These are phyloP conservation scores for Slavum lentiscoides DNA, from an alignment of 2,888 invertebrate species.

Conservation along the genomic window DNA sequence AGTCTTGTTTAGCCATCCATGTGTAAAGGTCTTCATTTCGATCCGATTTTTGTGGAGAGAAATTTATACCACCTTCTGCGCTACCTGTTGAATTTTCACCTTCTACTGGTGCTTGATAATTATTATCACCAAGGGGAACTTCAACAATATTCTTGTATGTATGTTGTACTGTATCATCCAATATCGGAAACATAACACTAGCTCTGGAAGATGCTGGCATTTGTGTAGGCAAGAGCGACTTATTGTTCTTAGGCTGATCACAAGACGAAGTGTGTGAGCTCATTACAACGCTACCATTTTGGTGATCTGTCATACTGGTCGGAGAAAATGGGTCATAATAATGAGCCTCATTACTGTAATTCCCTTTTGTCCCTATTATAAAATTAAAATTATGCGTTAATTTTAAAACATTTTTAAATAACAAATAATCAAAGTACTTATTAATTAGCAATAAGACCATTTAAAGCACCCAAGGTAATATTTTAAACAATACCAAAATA, in stretches of 20 bases:
- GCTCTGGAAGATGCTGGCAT: conserved; percentile 74
- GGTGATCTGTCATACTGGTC: conserved; percentile 24
- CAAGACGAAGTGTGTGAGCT: conserved; percentile 51
- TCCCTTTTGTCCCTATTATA: conserved; percentile 44
- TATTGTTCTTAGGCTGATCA: conserved; percentile 58
- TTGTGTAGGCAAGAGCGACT: conserved; percentile 61
- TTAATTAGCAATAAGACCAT: not conserved
- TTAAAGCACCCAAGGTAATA: not conserved
- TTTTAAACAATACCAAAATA: not conserved
- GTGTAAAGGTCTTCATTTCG: conserved; percentile 87
- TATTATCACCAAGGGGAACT: conserved; percentile 33
- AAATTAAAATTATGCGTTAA: not conserved
- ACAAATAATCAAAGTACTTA: conserved; percentile 8
- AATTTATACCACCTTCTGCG: conserved; percentile 44
- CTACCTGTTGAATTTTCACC: conserved; percentile 49
- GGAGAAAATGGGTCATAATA: conserved; percentile 51
- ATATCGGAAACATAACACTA: conserved; percentile 76
- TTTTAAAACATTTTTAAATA: not conserved
- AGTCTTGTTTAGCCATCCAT: conserved; percentile 94
- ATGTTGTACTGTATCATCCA: conserved; percentile 61
- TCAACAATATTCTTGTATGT: conserved; percentile 46
- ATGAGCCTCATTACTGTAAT: conserved; percentile 43
- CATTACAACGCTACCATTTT: conserved; percentile 30
- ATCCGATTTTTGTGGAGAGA: conserved; percentile 60
- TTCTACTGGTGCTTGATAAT: conserved; percentile 20